A percentile compares a stretch with the other conserved stretches of the same genome.
Conservation (phyloP, 2,797 vertebrate species). For the Phalanger gymnotis region DNA sequence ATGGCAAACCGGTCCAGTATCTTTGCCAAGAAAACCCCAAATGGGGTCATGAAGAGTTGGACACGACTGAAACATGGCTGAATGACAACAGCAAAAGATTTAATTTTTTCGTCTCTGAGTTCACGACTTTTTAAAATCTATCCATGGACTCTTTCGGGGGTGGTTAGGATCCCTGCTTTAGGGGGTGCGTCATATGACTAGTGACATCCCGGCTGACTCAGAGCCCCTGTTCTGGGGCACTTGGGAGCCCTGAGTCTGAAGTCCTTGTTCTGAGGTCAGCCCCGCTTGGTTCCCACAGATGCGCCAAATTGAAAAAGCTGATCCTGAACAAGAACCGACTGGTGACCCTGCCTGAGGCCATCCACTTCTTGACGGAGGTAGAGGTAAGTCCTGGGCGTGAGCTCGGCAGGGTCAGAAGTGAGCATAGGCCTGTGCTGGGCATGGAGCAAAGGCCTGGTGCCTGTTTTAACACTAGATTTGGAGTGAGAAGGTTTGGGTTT, state of each 20-base stretch:
- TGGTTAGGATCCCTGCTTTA: not conserved
- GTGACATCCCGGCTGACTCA: not conserved
- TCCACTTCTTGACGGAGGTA: constrained; percentile 94
- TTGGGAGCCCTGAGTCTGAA: not conserved
- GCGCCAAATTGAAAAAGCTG: constrained; percentile 94
- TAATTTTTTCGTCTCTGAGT: not conserved
- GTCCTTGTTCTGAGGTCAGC: not conserved
- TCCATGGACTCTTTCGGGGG: not conserved
- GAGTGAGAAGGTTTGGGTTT: not conserved
- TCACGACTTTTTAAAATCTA: not conserved
- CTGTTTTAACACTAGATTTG: not conserved
- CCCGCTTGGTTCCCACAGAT: constrained; percentile 85
- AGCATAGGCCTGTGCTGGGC: too few species aligned
- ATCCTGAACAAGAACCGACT: constrained; percentile 98
- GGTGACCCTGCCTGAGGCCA: constrained; percentile 95
- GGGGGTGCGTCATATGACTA: not conserved
- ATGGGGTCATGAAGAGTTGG: not conserved
- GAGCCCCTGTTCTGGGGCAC: not conserved
- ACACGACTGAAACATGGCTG: not conserved
- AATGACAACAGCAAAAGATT: not conserved
- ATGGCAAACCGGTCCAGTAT: not conserved
- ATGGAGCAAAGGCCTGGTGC: not conserved
- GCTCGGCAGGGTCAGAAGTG: accelerated
- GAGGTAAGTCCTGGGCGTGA: constrained; percentile 85
- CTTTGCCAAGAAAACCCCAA: not conserved